Conservation (phyloP, 92 coral and sea anemone genomes). For the Siderastrea radians region DNA sequence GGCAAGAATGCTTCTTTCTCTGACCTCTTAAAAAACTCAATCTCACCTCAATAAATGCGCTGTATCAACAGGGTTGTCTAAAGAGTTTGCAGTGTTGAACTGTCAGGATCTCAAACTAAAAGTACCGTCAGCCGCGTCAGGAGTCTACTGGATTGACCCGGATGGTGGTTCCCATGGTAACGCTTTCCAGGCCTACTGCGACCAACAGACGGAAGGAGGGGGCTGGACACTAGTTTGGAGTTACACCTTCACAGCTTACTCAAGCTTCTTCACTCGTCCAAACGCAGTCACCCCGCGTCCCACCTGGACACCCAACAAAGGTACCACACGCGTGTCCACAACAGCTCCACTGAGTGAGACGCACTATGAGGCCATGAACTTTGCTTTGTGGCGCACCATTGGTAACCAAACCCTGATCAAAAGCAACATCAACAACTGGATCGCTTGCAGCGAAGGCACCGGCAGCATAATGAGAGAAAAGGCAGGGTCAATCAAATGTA, state of each 20-base stretch:
- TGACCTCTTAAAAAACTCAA: not conserved
- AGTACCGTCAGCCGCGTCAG: not conserved
- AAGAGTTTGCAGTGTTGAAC: not conserved
- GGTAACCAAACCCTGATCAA: slow-evolving; percentile 45
- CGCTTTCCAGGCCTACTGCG: slow-evolving; percentile 23
- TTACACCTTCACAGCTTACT: slow-evolving; percentile 33
- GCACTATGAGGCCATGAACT: slow-evolving; percentile 52
- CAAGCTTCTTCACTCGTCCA: not conserved
- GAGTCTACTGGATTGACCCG: slow-evolving; percentile 28
- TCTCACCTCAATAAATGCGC: not conserved
- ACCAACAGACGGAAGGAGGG: slow-evolving; percentile 18
- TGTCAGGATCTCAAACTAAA: slow-evolving; percentile 1
- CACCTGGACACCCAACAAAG: too few relatives aligned
- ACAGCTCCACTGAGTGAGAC: slow-evolving; percentile 49
- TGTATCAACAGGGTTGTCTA: not conserved
- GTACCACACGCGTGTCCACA: too few relatives aligned
- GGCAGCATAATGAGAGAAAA: slow-evolving; percentile 23
- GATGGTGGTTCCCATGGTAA: slow-evolving; percentile 21
- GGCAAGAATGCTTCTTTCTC: not conserved
- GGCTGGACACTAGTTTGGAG: slow-evolving; percentile 56
- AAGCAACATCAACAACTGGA: slow-evolving; percentile 60
- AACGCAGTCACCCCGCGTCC: slow-evolving; percentile 63
- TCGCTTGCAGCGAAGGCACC: slow-evolving; percentile 26
- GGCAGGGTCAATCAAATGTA: slow-evolving; percentile 17
- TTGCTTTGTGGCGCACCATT: slow-evolving; percentile 35